Conservation (phyloP, 2,113 vertebrate genomes). For the Python bivittatus region DNA sequence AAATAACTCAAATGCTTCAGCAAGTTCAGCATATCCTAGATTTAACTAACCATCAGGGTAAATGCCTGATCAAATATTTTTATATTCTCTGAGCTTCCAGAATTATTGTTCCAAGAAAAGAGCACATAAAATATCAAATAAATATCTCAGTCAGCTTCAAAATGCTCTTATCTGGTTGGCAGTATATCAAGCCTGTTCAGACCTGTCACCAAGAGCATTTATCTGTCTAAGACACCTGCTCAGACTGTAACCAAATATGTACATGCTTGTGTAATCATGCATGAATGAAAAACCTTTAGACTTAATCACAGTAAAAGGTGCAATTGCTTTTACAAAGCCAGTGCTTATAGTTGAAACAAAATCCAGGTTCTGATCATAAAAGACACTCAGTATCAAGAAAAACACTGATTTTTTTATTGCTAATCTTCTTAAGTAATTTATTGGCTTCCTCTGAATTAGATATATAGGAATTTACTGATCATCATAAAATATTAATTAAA, state of each 20-base stretch:
- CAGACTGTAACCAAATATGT: slow-evolving; percentile 45
- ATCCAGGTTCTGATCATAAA: not conserved
- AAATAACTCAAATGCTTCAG: not conserved
- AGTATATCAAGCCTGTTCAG: slow-evolving; percentile 39
- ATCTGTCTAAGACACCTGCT: slow-evolving; percentile 43
- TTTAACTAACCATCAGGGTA: not conserved
- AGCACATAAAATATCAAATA: slow-evolving; percentile 31
- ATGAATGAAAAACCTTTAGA: slow-evolving; percentile 39
- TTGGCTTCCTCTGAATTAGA: not conserved
- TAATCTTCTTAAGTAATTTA: slow-evolving; percentile 9
- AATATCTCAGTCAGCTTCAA: slow-evolving; percentile 37
- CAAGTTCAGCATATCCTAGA: not conserved
- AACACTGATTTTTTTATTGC: slow-evolving; percentile 1
- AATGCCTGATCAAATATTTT: not conserved
- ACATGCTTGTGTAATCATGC: slow-evolving; percentile 27
- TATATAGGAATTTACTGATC: not conserved
- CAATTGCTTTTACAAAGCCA: slow-evolving; percentile 36
- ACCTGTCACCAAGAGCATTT: slow-evolving; percentile 54
- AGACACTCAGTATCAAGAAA: not conserved
- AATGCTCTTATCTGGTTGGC: slow-evolving; percentile 30
- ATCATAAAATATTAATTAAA: slow-evolving; percentile 20
- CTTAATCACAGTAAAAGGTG: slow-evolving; percentile 34
- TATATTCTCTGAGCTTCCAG: slow-evolving; percentile 21
- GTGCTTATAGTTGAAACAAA: not conserved
- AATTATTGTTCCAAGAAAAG: slow-evolving; percentile 34